Evolutionary conservation across 2,113 vertebrate genomes (phyloP).

Genomic region (Gymnocephalus cernua): DNA sequence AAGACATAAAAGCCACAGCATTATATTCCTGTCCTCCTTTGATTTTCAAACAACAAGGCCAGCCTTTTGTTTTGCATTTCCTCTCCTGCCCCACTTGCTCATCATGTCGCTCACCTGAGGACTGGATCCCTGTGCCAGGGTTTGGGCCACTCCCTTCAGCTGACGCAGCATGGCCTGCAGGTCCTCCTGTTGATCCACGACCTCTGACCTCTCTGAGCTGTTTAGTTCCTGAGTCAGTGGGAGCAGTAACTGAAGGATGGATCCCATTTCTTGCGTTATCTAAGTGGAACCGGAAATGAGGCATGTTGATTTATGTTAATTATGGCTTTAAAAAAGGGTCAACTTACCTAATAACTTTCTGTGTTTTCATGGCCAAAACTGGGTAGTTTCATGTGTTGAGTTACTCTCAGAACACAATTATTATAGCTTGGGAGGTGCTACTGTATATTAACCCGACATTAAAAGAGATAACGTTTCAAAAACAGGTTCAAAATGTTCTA

Average conservation of each 20-base stretch:
- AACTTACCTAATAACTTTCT: background rate
- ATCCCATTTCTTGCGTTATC: constrained; percentile 77
- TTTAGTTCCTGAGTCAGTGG: constrained; percentile 59
- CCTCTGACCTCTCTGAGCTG: constrained; percentile 17
- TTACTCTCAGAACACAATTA: background rate
- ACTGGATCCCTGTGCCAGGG: constrained; percentile 57
- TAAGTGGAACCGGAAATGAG: constrained; percentile 37
- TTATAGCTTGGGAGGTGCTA: background rate
- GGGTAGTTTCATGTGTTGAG: background rate
- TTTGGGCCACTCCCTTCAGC: constrained; percentile 75
- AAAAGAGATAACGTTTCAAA: constrained; percentile 6
- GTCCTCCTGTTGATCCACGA: constrained; percentile 44
- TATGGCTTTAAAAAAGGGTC: background rate
- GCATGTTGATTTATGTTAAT: background rate
- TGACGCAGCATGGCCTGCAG: constrained; percentile 68
- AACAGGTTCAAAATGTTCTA: background rate
- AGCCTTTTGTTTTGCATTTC: constrained; percentile 40
- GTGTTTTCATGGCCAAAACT: background rate
- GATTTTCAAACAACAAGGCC: constrained; percentile 29
- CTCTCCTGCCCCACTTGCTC: background rate
- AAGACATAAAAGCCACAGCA: background rate
- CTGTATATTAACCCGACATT: background rate
- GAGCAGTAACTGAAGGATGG: constrained; percentile 74
- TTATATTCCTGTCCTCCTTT: background rate
- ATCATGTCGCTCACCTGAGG: constrained; percentile 71